Base-by-base conservation (phyloP, 2,113 vertebrate species). In the Phylloscopus trochiloides region DNA sequence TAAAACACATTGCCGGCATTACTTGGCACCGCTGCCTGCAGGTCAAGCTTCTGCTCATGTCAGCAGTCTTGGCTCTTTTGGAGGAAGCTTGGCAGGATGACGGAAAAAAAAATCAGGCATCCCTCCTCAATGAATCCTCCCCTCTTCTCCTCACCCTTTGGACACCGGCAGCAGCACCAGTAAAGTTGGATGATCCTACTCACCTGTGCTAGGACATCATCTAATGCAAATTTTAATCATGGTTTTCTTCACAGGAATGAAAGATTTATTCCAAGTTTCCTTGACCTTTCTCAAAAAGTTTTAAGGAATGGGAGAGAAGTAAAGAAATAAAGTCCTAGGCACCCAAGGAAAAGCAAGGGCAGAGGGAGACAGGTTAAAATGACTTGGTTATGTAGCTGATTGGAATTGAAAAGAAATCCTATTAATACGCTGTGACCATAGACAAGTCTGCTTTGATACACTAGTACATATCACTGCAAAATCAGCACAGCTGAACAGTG, bases 11-110 rank as follows among this genome's bases (percentile, higher is more conserved):
- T 67, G 94, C 92, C 48, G 21, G 73, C 92, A 71, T 79, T 95
- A 74, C 92, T 96, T 92, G 96, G 96, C 96, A 92, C 82, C 17
- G 75, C 59, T 80, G 92, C 78, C 90, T 36, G 92, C 93, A 96
- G 94, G 94, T 95, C 96, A 92, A 58, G 78, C 93, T 95, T 79
- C 90, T 96, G 90, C 93, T 95, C 85, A 2, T 71, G 93, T 94
- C 93, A 95, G 96, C 94, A 92, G 13, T 67, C 96, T 90, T 80
- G 92, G 82, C 75, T 88, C 78, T 57, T 88, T 32, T 67, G 55
- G 88, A 94, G 85, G 88, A 94, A 93, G 81, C 59, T 86, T 90
- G 67, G 82, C 88, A 93, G 90, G 86, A 80, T 63, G 79, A 59
- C 2, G 63, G 86, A 80, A 94, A 93, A 79, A 87, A 58, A 84